phyloP scores from a whole-genome alignment of 2,113 vertebrate genomes.

The Megalops atlanticus region DNA sequence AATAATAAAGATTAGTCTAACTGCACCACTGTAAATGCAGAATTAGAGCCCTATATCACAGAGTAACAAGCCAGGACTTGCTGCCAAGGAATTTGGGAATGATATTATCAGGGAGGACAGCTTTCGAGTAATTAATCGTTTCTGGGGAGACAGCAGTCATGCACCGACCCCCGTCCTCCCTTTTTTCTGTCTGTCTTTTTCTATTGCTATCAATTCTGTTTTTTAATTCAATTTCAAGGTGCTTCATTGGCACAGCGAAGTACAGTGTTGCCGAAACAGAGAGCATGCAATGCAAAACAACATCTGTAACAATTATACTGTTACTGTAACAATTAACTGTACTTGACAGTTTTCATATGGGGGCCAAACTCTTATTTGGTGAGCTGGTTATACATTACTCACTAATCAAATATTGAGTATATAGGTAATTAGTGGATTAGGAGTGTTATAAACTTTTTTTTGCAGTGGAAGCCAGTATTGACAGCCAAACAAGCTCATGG shows the following conservation, averaged over 20 bases:
- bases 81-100: conserved; percentile 5
- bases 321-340: too few relatives aligned
- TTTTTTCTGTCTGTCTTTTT: conserved; percentile 36
- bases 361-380: too few relatives aligned
- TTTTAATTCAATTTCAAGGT: conserved; percentile 6
- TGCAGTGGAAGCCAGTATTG: too few relatives aligned
- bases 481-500: too few relatives aligned
- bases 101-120: neutral
- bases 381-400: too few relatives aligned
- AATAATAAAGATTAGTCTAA: neutral
- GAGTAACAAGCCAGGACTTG: conserved; percentile 13
- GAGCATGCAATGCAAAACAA: neutral
- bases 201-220: conserved; percentile 20
- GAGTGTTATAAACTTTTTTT: too few relatives aligned
- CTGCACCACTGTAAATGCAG: neutral
- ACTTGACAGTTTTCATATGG: too few relatives aligned
- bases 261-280: neutral
- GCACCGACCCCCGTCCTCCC: conserved; percentile 17
- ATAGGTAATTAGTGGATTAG: too few relatives aligned
- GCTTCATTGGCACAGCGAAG: neutral
- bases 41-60: neutral
- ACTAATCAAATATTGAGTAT: too few relatives aligned
- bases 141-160: conserved; percentile 2
- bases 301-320: too few relatives aligned
- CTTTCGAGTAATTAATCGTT: conserved; percentile 12